Evolutionary conservation across 2,888 invertebrate species (phyloP), one percentile per base, ranked within the genome.

Genomic region (Leptopilina syphax): DNA sequence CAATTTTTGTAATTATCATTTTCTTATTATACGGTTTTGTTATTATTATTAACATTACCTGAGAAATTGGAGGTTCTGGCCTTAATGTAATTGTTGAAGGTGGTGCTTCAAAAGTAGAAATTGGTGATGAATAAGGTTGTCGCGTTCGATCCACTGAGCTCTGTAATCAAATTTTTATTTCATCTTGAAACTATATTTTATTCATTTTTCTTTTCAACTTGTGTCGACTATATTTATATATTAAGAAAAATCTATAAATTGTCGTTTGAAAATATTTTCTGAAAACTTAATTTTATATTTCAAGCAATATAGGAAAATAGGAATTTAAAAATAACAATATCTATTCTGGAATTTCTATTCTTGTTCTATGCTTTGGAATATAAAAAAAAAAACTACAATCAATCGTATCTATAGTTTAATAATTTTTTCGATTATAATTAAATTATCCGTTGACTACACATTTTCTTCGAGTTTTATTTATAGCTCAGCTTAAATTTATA

Each of bases 61-160:
- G 97, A 88, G 95, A 95, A 80, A 97, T 93, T 44, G 97, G 97
- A 84, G 94, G 94, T 90, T 95, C 94, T 84, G 94, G 94, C 86
- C 96, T 95, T 83, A 97, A 94, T 86, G 95, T 95, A 92, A 97
- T 95, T 65, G 94, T 94, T 41, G 95, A 88, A 73, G 96, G 95
- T 34, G 96, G 96, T 50, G 95, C 95, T 90, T 95, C 95, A 83
- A 87, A 82, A 41, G 78, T 63, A 54, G 80, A 9, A 70, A 65
- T 57, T 9, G 78, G 44, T 57, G 79, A 47, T 34, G 80, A 76
- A 73, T 73, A 54, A 57, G 70, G 57, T 73, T 73, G 73, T 73
- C 73, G 73, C 34, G 73, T 73, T 73, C 57, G 73, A 57, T 73
- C 57, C 27, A 73, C n/a, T 73, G 57, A 73, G 41, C 57, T 73